Conservation (phyloP, 2,113 vertebrate genomes). For the Noctilio leporinus region DNA sequence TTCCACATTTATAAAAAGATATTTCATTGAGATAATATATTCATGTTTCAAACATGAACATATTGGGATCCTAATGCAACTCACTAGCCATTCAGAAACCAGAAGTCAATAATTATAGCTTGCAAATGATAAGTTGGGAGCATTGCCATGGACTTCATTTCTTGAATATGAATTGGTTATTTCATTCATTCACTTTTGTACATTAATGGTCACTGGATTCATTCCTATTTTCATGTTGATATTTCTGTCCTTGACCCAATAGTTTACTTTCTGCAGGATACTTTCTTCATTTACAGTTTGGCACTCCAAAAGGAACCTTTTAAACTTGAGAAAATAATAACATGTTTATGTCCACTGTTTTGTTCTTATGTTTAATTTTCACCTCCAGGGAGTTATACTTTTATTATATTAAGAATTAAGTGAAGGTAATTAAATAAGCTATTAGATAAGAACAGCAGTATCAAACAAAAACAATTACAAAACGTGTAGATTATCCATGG, state of each 20-base stretch:
- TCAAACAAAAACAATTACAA: constrained; percentile 5
- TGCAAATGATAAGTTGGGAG: neutral
- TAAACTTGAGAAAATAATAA: neutral
- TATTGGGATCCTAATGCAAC: neutral
- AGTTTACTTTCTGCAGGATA: neutral
- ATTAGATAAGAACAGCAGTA: neutral
- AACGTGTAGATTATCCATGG: neutral
- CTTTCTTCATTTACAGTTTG: neutral
- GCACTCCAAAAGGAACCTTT: neutral
- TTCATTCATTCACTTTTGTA: neutral
- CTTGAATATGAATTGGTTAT: neutral
- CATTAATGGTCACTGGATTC: neutral
- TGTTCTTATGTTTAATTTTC: constrained; percentile 16
- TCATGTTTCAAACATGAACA: neutral
- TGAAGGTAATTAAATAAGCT: constrained; percentile 22
- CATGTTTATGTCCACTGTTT: neutral
- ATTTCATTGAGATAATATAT: neutral
- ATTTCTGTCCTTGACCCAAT: neutral
- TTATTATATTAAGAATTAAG: neutral
- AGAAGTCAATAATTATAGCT: neutral
- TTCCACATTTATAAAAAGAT: neutral
- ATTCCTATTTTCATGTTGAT: neutral
- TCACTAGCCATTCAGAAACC: neutral
- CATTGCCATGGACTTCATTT: neutral
- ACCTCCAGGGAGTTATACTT: neutral